Conservation (phyloP, 1,140 invertebrate species). For the Cotesia glomerata region DNA sequence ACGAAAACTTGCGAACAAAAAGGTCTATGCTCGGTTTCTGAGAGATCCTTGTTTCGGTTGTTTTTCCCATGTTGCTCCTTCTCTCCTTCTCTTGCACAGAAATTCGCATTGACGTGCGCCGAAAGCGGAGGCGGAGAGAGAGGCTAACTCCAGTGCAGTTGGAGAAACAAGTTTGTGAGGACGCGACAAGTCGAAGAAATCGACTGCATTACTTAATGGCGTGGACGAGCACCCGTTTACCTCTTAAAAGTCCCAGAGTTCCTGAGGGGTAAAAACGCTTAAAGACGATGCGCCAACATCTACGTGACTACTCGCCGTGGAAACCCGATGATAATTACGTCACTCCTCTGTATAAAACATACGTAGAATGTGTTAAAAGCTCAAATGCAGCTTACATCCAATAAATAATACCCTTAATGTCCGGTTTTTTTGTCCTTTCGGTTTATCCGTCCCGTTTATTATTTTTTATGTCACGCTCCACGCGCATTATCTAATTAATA, state of each 20-base stretch:
- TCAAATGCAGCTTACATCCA: not conserved
- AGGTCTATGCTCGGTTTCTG: slow-evolving; percentile 20
- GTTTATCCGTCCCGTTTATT: no score
- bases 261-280: slow-evolving; percentile 18
- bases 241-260: slow-evolving; percentile 14
- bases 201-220: slow-evolving; percentile 54
- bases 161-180: slow-evolving; percentile 28
- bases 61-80: not conserved
- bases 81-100: not conserved
- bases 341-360: slow-evolving; percentile 18
- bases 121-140: slow-evolving; percentile 10
- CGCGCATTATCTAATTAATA: no score
- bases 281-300: slow-evolving; percentile 27
- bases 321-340: slow-evolving; percentile 48
- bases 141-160: not conserved
- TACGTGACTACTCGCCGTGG: slow-evolving; percentile 17
- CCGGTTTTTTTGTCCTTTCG: no score
- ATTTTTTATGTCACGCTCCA: no score
- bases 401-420: no score
- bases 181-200: slow-evolving; percentile 52
- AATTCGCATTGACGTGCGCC: not conserved
- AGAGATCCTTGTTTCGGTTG: not conserved
- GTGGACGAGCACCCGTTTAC: slow-evolving; percentile 44
- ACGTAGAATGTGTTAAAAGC: not conserved
- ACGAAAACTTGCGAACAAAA: slow-evolving; percentile 44